phyloP scores from a whole-genome alignment of 2,888 invertebrate genomes.

The Lycia hirtaria region DNA sequence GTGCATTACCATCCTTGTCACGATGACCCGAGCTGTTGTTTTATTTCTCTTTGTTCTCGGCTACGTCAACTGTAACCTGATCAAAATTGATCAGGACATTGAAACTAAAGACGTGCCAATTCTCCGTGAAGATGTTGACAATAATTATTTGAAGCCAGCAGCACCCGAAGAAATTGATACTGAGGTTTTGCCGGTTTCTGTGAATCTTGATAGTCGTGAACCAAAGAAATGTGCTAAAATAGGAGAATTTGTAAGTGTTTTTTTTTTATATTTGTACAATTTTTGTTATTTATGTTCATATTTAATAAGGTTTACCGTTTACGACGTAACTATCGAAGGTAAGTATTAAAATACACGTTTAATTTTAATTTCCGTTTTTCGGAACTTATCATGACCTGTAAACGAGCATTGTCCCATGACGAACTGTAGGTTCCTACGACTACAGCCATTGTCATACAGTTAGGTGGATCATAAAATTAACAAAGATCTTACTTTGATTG shows the following conservation, averaged over 20 bases:
- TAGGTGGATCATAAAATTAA: no score
- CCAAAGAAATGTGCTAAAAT: slow-evolving; percentile 56
- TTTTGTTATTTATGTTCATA: no score
- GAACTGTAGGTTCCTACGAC: no score
- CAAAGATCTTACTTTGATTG: no score
- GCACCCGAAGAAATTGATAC: background rate
- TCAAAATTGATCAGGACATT: slow-evolving; percentile 42
- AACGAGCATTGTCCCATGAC: no score
- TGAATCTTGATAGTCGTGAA: background rate
- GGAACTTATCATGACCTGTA: no score
- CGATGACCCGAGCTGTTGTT: slow-evolving; percentile 42
- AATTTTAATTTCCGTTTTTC: no score
- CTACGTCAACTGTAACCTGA: slow-evolving; percentile 51
- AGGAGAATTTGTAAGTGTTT: slow-evolving; percentile 69
- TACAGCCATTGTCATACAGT: no score
- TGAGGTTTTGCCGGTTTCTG: slow-evolving; percentile 9
- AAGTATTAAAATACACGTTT: no score
- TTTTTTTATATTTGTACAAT: no score
- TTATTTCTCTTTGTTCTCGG: slow-evolving; percentile 44
- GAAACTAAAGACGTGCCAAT: slow-evolving; percentile 40
- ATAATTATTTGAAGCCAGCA: slow-evolving; percentile 16
- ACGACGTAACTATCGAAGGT: no score
- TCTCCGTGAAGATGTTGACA: slow-evolving; percentile 27
- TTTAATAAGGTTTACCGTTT: no score
- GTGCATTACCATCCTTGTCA: slow-evolving; percentile 26